phyloP scores from a whole-genome alignment of 2,797 vertebrate genomes.

The Myotis daubentonii region DNA sequence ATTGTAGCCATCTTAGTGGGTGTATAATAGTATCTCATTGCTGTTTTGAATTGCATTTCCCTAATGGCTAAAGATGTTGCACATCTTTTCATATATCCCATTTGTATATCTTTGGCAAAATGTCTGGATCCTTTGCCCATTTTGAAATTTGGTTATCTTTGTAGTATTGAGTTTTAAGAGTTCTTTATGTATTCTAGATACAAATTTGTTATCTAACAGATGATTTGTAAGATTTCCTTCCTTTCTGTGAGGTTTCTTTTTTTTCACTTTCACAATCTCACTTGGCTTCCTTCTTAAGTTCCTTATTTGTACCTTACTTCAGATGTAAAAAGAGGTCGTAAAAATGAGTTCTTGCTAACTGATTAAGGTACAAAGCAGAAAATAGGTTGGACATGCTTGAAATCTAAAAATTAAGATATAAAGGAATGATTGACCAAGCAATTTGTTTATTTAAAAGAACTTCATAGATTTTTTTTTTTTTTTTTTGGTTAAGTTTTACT shows the following conservation, averaged over 20 bases:
- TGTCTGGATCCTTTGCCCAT: background rate
- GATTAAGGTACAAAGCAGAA: conserved; percentile 59
- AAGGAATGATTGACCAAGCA: conserved; percentile 19
- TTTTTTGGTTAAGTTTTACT: conserved; percentile 43
- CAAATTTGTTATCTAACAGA: background rate
- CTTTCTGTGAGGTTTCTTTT: background rate
- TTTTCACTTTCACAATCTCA: conserved; percentile 32
- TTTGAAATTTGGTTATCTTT: conserved; percentile 19
- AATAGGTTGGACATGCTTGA: conserved; percentile 68
- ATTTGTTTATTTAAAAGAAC: conserved; percentile 36
- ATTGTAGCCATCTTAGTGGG: background rate
- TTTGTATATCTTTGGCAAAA: background rate
- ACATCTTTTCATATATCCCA: background rate
- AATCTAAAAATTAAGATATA: conserved; percentile 45
- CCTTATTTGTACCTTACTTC: conserved; percentile 60
- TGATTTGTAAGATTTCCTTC: conserved; percentile 9
- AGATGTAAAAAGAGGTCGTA: conserved; percentile 68
- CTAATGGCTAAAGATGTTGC: background rate
- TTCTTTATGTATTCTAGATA: conserved; percentile 31
- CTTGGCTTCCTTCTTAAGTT: conserved; percentile 59
- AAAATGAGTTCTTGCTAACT: conserved; percentile 63
- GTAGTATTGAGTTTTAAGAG: conserved; percentile 29
- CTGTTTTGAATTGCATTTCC: conserved; percentile 2
- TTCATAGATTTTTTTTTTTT: background rate
- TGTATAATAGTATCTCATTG: background rate